phyloP scores from a whole-genome alignment of 2,888 invertebrate species.

The Epirrhoe alternata region DNA sequence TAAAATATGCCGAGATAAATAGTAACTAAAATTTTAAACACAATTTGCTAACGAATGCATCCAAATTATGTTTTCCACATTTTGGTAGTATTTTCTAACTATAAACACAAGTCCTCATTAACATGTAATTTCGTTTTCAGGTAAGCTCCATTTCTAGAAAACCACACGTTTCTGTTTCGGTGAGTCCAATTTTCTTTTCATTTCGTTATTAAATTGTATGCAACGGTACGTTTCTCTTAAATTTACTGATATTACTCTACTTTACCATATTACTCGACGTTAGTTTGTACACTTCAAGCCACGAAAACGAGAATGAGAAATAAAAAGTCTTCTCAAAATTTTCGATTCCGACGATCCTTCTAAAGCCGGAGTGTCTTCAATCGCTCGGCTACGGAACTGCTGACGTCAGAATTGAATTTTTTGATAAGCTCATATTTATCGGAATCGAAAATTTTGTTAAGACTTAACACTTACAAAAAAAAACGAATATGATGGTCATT shows the following conservation, averaged over 20 bases:
- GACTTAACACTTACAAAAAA: too few relatives aligned
- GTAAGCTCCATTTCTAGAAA: conserved; percentile 41
- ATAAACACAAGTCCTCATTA: background rate
- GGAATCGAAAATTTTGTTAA: too few relatives aligned
- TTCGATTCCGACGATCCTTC: too few relatives aligned
- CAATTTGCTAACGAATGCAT: too few relatives aligned
- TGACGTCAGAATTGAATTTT: too few relatives aligned
- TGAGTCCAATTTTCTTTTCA: conserved; percentile 54
- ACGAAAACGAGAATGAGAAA: conserved; percentile 27
- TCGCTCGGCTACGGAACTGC: too few relatives aligned
- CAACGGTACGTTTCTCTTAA: conserved; percentile 46
- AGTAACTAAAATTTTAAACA: too few relatives aligned
- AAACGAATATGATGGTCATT: too few relatives aligned
- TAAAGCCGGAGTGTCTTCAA: too few relatives aligned
- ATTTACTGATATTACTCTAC: conserved; percentile 59
- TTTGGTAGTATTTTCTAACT: background rate
- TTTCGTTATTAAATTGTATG: conserved; percentile 59
- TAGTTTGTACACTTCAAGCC: conserved; percentile 48
- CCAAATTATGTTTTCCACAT: background rate
- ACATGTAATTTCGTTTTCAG: conserved; percentile 45
- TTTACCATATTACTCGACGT: conserved; percentile 59
- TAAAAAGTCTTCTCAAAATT: too few relatives aligned
- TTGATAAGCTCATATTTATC: too few relatives aligned
- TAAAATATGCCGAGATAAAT: too few relatives aligned
- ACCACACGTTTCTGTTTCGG: conserved; percentile 35